A percentile compares a stretch with the other conserved stretches of the same genome.
Evolutionary conservation across 2,888 invertebrate genomes (phyloP).

Genomic region (Drosophila nigricruria): DNA sequence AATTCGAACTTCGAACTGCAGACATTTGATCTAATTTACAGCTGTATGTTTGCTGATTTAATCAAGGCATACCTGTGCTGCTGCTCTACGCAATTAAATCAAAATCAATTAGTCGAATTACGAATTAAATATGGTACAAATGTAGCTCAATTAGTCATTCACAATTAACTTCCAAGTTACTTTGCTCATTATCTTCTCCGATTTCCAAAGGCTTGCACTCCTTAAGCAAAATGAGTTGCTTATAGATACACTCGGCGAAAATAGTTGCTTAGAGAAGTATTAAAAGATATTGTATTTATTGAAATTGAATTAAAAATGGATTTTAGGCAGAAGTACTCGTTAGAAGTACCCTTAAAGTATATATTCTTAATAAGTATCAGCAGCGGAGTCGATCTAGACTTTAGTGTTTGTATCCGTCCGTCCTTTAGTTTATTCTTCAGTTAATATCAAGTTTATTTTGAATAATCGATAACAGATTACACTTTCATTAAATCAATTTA

Average conservation of each 20-base stretch:
- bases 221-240: not conserved
- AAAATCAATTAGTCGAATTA: conserved; percentile 1
- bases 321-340: too few species aligned
- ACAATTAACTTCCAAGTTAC: conserved; percentile 25
- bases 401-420: too few species aligned
- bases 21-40: not conserved
- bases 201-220: not conserved
- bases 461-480: too few species aligned
- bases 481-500: too few species aligned
- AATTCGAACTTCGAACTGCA: conserved; percentile 4
- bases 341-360: too few species aligned
- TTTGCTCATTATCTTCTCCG: conserved; percentile 2
- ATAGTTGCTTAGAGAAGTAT: not conserved
- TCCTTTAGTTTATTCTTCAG: too few species aligned
- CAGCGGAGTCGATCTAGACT: too few species aligned
- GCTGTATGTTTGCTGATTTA: not conserved
- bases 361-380: too few species aligned
- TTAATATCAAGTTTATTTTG: too few species aligned
- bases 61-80: not conserved
- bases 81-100: not conserved
- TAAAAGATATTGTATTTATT: too few species aligned
- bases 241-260: not conserved
- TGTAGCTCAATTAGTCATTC: conserved; percentile 51
- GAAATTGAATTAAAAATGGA: too few species aligned
- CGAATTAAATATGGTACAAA: conserved; percentile 26